These are phyloP conservation scores for Eupsilia transversa DNA, from an alignment of 2,888 invertebrate genomes.

Conservation along the genomic window DNA sequence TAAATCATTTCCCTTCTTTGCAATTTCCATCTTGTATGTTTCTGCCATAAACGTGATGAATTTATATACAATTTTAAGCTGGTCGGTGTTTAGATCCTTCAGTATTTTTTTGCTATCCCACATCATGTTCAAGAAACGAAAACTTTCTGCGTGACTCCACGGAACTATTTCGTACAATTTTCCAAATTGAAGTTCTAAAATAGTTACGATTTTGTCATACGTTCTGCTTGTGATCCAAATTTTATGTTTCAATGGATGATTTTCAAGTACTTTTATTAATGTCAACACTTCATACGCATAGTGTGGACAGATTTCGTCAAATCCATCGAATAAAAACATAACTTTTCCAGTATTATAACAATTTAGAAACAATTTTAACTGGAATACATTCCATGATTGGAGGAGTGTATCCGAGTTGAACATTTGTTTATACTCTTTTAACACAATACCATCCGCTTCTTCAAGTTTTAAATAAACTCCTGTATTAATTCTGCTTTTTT, in stretches of 20 bases:
- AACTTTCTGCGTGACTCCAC: not conserved
- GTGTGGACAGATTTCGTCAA: conserved; percentile 61
- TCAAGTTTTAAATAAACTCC: not conserved
- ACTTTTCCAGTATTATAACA: conserved; percentile 40
- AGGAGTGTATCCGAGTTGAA: too few relatives aligned
- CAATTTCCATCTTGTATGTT: not conserved
- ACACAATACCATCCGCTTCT: not conserved
- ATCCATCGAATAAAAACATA: conserved; percentile 61
- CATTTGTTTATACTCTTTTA: conserved; percentile 5
- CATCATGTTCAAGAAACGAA: not conserved
- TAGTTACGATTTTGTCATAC: conserved; percentile 36
- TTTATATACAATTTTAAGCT: not conserved
- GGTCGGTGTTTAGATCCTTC: not conserved
- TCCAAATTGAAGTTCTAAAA: conserved; percentile 20
- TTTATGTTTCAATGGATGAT: conserved; percentile 10
- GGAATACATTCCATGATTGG: conserved; percentile 8
- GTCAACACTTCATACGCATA: conserved; percentile 40
- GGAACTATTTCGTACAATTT: conserved; percentile 5
- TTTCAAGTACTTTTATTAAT: conserved; percentile 24
- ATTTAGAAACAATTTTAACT: conserved; percentile 53
- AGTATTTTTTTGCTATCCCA: conserved; percentile 2
- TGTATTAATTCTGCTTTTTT: not conserved
- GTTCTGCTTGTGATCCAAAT: conserved; percentile 59
- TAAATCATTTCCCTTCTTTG: conserved; percentile 6
- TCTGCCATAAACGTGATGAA: conserved; percentile 5